A percentile compares a stretch with the other conserved stretches of the same genome.
Evolutionary conservation across 2,797 vertebrate genomes (phyloP).

Genomic region (Thripadectes ignobilis): DNA sequence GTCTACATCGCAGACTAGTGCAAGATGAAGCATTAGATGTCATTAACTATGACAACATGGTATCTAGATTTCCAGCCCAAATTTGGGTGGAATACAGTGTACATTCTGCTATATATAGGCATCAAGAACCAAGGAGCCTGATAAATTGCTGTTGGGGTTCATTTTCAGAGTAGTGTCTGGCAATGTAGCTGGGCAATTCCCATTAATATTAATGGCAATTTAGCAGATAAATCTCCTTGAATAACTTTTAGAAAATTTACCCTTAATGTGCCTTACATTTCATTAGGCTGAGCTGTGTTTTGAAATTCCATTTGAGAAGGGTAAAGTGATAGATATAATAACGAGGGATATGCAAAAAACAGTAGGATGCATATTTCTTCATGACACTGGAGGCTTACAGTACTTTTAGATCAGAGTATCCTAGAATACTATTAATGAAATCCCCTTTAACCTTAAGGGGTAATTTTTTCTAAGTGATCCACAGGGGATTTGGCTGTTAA

Average conservation of each 20-base stretch:
- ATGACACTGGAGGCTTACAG: slow-evolving; percentile 1
- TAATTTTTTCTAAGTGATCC: slow-evolving; percentile 62
- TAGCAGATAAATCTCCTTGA: slow-evolving; percentile 44
- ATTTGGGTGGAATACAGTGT: background rate
- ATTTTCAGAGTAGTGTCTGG: background rate
- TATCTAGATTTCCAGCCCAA: background rate
- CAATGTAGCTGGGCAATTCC: background rate
- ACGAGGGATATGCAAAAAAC: background rate
- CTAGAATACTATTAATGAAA: slow-evolving; percentile 50
- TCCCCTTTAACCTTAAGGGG: slow-evolving; percentile 62
- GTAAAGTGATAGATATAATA: slow-evolving; percentile 22
- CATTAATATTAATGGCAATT: slow-evolving; percentile 53
- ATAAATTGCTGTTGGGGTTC: background rate
- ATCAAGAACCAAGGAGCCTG: background rate
- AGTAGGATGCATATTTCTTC: slow-evolving; percentile 38
- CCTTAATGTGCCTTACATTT: slow-evolving; percentile 49
- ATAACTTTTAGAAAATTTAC: slow-evolving; percentile 50
- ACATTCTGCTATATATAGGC: background rate
- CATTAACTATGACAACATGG: background rate
- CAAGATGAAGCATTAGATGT: background rate
- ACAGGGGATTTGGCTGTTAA: slow-evolving; percentile 59
- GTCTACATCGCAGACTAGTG: background rate
- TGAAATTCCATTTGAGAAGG: slow-evolving; percentile 46
- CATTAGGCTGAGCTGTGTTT: slow-evolving; percentile 38
- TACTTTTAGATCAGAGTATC: slow-evolving; percentile 25